Base-by-base conservation (phyloP, 64 coral and sea anemone genomes). In the Astreopora myriophthalma region DNA sequence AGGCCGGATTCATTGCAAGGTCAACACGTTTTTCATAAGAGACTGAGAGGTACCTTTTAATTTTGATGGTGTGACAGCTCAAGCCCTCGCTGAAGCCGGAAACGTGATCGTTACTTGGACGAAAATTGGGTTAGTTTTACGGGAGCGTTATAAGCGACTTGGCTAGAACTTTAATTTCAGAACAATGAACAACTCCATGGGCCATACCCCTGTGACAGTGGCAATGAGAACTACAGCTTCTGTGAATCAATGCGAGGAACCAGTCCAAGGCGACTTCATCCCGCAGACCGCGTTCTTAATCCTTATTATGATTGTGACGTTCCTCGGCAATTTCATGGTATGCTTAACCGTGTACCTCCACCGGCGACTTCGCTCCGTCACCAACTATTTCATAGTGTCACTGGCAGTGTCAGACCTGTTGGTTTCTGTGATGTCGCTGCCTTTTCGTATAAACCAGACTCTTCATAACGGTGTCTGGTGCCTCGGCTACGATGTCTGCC, bases 301-400 rank as follows among this genome's bases (percentile, higher is more conserved):
- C 1, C 61, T 92, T 2, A 92, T 92, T 6, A 40, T 92, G 80
- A 13, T 85, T 14, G 80, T 60, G 24, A 92, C 90, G 11, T 51
- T 92, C n/a, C 57, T 92, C 14, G 90, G 90, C 6, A 92, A 92
- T 29, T 82, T 82, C n/a, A 55, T 92, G 35, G 90, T 92, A 0
- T 82, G 82, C 7, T 48, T 86, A 8, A 31, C 85, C 1, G 92
- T 97, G 14, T 88, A 86, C 37, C 8, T 97, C 10, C 71, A 76
- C 31, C 75, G 76, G 5, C 42, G 95, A 33, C 82, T 97, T 12
- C 87, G 95, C 36, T 79, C 89, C 9, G 83, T 97, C 30, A 92
- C 95, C 51, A 97, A 97, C 34, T 86, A 90, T 55, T 97, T 97
- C 34, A 93, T 97, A 26, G 87, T 90, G n/a, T 97, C 95, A 4